Base-by-base conservation (phyloP, 2,888 invertebrate genomes). In the Andrena dorsata region DNA sequence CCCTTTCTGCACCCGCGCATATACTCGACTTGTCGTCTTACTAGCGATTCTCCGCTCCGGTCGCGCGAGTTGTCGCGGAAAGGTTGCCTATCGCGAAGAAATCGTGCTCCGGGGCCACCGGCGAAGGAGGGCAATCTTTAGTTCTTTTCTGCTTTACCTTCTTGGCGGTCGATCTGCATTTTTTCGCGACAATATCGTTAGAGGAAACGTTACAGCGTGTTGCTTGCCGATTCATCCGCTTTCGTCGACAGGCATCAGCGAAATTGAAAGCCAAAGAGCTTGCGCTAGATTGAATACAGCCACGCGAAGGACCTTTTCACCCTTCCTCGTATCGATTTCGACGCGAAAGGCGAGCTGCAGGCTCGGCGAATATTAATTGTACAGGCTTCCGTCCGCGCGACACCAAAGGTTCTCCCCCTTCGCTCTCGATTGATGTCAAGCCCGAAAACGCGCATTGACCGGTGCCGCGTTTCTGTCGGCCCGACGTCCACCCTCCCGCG, bases 381-480 rank as follows among this genome's bases (percentile, higher is more conserved):
- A 28, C 80, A 49, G 85, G 80, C 75, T 85, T 83, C 71, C 74
- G 82, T 75, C 76, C 76, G 68, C 66, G 82, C 65, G 72, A 77
- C 86, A 80, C 81, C 84, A 80, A 74, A 77, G 82, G 73, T 63
- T 77, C 32, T 71, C 76, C 75, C 86, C 76, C 80, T 78, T 78
- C 71, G 56, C 76, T 70, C 74, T 72, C 86, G 86, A 86, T 86
- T 86, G 86, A 86, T 80, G 86, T 76, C 85, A 65, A 85, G 83
- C 69, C 26, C 73, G 80, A 80, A 86, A 83, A 73, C 68, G 63
- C 68, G 79, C 84, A 68, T 86, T 86, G 82, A 81, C 82, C 76
- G 72, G 41, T 78, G 47, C 58, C 70, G 61, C 76, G 72, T 58
- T 61, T 47, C 61, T 35, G 51, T 26, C 61, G 47, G 64, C 20